Conservation (phyloP, 2,797 vertebrate genomes). For the Geotria australis region DNA sequence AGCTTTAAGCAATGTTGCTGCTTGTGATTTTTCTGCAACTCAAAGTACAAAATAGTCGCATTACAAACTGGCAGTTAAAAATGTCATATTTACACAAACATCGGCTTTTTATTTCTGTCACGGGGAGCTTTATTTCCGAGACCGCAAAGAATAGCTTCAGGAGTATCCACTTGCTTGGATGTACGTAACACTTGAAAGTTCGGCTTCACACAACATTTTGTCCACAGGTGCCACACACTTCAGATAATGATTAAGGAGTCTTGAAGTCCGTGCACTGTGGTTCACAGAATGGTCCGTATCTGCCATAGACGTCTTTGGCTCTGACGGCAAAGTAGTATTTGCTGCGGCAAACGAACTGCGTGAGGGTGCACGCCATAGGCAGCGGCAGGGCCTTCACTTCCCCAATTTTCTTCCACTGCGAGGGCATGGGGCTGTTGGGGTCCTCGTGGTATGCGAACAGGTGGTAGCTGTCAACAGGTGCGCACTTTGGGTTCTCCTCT, state of each 20-base stretch:
- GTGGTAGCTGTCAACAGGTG: constrained; percentile 76
- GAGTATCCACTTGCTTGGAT: too few species aligned
- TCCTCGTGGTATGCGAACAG: constrained; percentile 89
- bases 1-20: too few species aligned
- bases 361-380: constrained; percentile 94
- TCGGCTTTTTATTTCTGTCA: too few species aligned
- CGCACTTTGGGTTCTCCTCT: constrained; percentile 29
- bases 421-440: constrained; percentile 26
- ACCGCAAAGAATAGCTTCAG: too few species aligned
- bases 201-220: too few species aligned
- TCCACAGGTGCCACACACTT: too few species aligned
- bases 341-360: constrained; percentile 87
- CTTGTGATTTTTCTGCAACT: too few species aligned
- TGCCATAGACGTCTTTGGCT: constrained; percentile 77
- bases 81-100: too few species aligned
- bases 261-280: constrained; percentile 95
- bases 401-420: constrained; percentile 94
- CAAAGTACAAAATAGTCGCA: too few species aligned
- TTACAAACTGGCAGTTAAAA: too few species aligned
- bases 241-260: neutral
- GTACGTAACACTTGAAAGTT: too few species aligned
- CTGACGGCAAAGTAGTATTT: constrained; percentile 93
- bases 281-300: constrained; percentile 84
- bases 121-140: too few species aligned
- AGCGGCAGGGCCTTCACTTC: constrained; percentile 82